Evolutionary conservation across 2,888 invertebrate genomes (phyloP), one percentile per base, ranked within the genome.

Genomic region (Cerceris ruficornis): DNA sequence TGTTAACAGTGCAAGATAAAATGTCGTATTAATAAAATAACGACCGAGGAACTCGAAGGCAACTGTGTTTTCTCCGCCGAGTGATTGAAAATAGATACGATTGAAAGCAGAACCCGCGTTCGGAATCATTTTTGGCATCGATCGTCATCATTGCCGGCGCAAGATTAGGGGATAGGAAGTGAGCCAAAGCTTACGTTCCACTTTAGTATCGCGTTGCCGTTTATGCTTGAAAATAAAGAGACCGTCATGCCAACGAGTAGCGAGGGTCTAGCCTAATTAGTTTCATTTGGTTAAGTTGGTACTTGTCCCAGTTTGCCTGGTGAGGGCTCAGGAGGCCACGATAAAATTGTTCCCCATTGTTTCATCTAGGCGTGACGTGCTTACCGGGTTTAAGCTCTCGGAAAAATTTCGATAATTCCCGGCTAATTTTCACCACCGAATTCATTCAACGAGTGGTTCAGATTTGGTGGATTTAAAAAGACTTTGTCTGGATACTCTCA

Each of bases 271-370:
- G 79, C 64, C 86, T 84, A 88, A 88, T 89, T 88, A 87, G 82
- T 84, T 86, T 87, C 87, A 83, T 86, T 86, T 77, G 77, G 83
- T 77, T 83, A 84, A 85, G 84, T 87, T 82, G 89, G 66, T 82
- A 86, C 89, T 88, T 88, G 88, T 79, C 85, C 88, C 81, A 86
- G 77, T 89, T 84, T 67, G 46, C 54, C 46, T 39, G 43, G 17
- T 6, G 58, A 17, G 75, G 49, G 60, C 14, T 14, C 50, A 46
- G 58, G 57, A 57, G 58, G 41, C 59, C 50, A 28, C 57, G 54
- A 59, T 50, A 74, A 77, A 75, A 70, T 66, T 71, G 55, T 11
- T 52, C 60, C 28, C 41, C 58, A 67, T 74, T 68, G 67, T 74
- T 67, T 59, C 17, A 14, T n/a, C 8, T 17, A 58, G 50, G 67